Base-by-base conservation (phyloP, 2,888 invertebrate genomes). In the Synanthedon vespiformis region DNA sequence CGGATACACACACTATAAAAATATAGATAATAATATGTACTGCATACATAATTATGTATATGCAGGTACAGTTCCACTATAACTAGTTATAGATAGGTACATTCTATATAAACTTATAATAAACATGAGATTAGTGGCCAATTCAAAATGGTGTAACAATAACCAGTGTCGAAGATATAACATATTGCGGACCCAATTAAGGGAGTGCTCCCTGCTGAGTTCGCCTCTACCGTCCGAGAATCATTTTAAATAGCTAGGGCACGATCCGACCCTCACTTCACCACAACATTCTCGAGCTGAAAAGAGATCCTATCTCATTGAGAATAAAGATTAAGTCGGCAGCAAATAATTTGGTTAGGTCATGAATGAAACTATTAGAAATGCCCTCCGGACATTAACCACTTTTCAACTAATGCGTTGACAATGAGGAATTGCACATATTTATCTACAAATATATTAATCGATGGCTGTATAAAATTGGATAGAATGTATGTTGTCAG, bases 181-280 rank as follows among this genome's bases (percentile, higher is more conserved):
- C 78, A 76, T 86, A 87, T 86, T 77, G 83, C 80, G 67, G 75
- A 75, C 70, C 86, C 86, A 87, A 87, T 87, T 86, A 85, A 79
- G 84, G 86, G 66, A 60, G 61, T 63, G 68, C 85, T 70, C 82
- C 86, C 86, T 73, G 86, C 85, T 86, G 86, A 10, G 78, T 65
- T 67, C 59, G 60, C 61, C 63, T 80, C 81, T 76, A 79, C 81
- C 70, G 79, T 72, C 70, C 68, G 72, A 74, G 74, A 71, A 75
- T 73, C 71, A 67, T 68, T 74, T 76, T 77, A 77, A 86, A 85
- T 83, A 77, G 79, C 70, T 68, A 65, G 65, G 58, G 71, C 85
- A 86, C 83, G 83, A 86, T 66, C 68, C 73, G 75, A 80, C 76
- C 78, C 70, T 63, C 61, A 68, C 56, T 58, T 62, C n/a, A 48